A percentile compares a stretch with the other conserved stretches of the same genome.
Conservation (phyloP, 2,888 invertebrate genomes). For the Hirtodrosophila trivittata region DNA sequence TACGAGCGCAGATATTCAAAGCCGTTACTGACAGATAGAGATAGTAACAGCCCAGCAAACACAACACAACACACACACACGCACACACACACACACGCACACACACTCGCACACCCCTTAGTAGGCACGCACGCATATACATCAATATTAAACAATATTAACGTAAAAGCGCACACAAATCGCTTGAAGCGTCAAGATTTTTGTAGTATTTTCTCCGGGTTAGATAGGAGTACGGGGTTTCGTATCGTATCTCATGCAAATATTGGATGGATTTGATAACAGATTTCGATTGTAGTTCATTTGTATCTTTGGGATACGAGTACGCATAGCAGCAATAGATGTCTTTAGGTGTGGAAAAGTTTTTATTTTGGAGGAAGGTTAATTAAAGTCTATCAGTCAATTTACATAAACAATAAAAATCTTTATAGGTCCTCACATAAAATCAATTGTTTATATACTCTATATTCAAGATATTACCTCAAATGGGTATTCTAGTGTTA, state of each 20-base stretch:
- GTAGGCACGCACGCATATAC: constrained; percentile 9
- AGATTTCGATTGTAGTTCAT: no score
- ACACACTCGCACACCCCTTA: constrained; percentile 26
- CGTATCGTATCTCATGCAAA: constrained; percentile 15
- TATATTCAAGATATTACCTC: not conserved
- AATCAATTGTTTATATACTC: not conserved
- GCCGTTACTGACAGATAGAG: constrained; percentile 54
- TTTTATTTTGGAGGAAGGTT: constrained; percentile 24
- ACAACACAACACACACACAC: constrained; percentile 36
- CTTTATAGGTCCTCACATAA: constrained; percentile 21
- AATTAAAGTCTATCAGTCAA: constrained; percentile 55
- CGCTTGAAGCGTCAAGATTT: constrained; percentile 52
- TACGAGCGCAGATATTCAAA: constrained; percentile 60
- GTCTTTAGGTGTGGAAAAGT: constrained; percentile 13
- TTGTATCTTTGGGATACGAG: no score
- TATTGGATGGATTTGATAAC: constrained; percentile 2
- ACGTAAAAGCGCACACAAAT: constrained; percentile 63
- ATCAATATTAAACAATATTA: constrained; percentile 43
- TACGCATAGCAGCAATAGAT: no score
- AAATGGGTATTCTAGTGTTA: no score
- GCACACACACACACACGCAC: constrained; percentile 7
- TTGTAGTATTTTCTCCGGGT: constrained; percentile 5
- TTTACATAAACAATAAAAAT: constrained; percentile 48
- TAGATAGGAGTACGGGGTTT: no score
- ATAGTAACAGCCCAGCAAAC: constrained; percentile 68